Conservation (phyloP, 2,888 invertebrate genomes). For the Tipula helvola region DNA sequence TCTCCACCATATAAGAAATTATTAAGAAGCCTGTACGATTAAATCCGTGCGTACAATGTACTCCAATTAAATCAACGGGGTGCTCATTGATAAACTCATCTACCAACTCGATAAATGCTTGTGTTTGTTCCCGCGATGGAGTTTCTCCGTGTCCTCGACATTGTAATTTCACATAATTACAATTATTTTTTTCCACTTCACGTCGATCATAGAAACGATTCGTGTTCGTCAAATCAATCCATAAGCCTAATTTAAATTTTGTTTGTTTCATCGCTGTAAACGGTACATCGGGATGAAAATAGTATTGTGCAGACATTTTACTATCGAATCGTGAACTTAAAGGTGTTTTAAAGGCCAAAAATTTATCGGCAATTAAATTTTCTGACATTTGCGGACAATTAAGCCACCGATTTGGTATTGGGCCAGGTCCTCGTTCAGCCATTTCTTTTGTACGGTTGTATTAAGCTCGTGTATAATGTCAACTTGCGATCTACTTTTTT, state of each 20-base stretch:
- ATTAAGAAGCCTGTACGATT: constrained; percentile 93
- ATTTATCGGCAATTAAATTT: constrained; percentile 62
- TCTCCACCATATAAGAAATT: constrained; percentile 78
- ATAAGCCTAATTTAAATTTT: constrained; percentile 81
- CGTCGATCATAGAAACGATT: constrained; percentile 77
- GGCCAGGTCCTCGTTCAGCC: constrained; percentile 37
- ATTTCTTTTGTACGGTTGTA: constrained; percentile 6
- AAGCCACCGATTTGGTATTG: constrained; percentile 78
- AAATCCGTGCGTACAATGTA: constrained; percentile 96
- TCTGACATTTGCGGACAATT: constrained; percentile 74
- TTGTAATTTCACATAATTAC: constrained; percentile 76
- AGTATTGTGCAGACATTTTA: constrained; percentile 68
- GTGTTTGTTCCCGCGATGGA: constrained; percentile 74
- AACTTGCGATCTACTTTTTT: background rate
- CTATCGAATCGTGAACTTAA: constrained; percentile 68
- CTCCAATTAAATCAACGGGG: constrained; percentile 58
- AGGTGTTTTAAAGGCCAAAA: constrained; percentile 68
- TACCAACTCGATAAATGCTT: constrained; percentile 69
- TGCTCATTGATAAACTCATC: constrained; percentile 64
- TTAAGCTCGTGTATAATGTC: background rate
- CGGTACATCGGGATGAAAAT: constrained; percentile 81
- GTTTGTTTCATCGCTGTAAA: constrained; percentile 63
- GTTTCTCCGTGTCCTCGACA: constrained; percentile 90
- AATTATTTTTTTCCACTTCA: constrained; percentile 62
- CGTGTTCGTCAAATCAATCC: constrained; percentile 96